These are phyloP conservation scores for Centropus unirufus DNA, from an alignment of 2,113 vertebrate species.

Conservation along the genomic window DNA sequence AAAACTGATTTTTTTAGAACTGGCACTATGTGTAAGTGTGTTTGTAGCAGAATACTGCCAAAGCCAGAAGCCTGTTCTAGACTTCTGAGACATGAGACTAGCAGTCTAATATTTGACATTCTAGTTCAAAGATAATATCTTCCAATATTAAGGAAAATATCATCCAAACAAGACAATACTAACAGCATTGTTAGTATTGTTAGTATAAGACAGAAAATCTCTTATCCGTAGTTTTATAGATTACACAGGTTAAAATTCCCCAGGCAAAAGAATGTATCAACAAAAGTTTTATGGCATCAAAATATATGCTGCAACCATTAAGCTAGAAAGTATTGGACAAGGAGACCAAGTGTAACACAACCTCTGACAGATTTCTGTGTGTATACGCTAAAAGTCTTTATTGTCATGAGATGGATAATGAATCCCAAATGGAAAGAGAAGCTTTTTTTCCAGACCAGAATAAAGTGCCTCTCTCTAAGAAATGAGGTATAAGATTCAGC, in stretches of 20 bases:
- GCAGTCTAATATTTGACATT: background rate
- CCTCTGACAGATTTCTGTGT: background rate
- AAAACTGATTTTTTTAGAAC: background rate
- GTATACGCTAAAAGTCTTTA: background rate
- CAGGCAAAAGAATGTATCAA: background rate
- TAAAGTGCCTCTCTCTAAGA: background rate
- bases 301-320: background rate
- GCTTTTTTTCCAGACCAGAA: background rate
- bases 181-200: background rate
- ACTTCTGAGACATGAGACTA: background rate
- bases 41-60: background rate
- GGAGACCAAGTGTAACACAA: background rate
- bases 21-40: background rate
- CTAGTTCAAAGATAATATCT: background rate
- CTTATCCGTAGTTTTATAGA: background rate
- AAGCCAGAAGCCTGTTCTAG: background rate
- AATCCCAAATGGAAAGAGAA: background rate
- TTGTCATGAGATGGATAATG: background rate
- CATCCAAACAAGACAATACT: background rate
- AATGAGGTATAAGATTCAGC: background rate
- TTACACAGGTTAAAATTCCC: background rate
- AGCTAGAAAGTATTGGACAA: background rate
- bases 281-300: background rate
- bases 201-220: background rate
- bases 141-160: background rate